Evolutionary conservation across 2,888 invertebrate species (phyloP), one percentile per base, ranked within the genome.

Genomic region (Anorthoa munda): DNA sequence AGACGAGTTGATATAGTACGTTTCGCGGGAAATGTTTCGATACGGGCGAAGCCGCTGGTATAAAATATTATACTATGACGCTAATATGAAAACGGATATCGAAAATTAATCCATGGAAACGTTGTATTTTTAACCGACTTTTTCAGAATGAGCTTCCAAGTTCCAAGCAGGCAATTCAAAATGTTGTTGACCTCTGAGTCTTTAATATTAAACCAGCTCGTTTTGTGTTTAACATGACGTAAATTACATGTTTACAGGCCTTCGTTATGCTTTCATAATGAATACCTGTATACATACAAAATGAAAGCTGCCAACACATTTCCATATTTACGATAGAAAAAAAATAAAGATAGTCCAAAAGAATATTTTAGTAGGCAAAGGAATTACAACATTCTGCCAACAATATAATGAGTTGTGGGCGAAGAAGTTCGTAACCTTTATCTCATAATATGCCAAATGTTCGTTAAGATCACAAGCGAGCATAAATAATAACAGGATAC

Each of bases 361-460:
- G 21, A 55, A 60, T 61, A 21, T 45, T 56, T 60, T 46, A 31
- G 17, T 56, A 26, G n/a, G 45, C 64, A 65, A 76, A 76, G 46
- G 39, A 26, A 53, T 76, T 67, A 64, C 21, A 63, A 60, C 46
- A 80, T 71, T 80, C 81, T 39, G 66, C 70, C 66, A 63, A 72
- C 51, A 61, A 55, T n/a, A 0, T 59, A 64, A 66, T 26, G 61
- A 63, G 17, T 53, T 48, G 56, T 75, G 59, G 72, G 51, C 81
- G 55, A 31, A 67, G 39, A 23, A 65, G 51, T 65, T 76, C 50
- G 63, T 51, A 70, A 79, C 71, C 71, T 79, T 71, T 60, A 59
- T 13, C 5, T 48, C 31, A 67, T 66, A 60, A 67, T 66, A 60
- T 70, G 31, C 63, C 39, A 59, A 75, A 67, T 72, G n/a, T 53